These are phyloP conservation scores for Epinephelus lanceolatus DNA, from an alignment of 2,113 vertebrate genomes.

Conservation along the genomic window DNA sequence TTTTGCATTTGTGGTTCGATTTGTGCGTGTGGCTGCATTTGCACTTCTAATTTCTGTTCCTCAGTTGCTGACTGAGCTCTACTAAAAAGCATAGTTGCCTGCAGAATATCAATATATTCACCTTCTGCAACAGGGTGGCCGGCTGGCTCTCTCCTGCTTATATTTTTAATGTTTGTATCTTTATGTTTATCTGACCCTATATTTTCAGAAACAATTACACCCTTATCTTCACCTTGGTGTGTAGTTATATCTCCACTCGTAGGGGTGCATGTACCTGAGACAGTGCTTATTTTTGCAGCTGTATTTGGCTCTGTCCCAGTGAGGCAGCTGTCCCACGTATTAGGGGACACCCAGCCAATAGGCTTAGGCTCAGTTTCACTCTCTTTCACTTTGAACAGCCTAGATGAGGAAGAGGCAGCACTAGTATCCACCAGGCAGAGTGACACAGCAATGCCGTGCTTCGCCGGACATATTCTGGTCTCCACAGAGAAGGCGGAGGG, in stretches of 20 bases:
- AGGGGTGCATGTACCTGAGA: constrained; percentile 14
- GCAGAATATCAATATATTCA: constrained; percentile 89
- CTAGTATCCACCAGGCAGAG: constrained; percentile 72
- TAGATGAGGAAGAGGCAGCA: constrained; percentile 65
- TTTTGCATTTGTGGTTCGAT: constrained; percentile 36
- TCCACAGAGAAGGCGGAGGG: constrained; percentile 9
- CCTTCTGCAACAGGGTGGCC: constrained; percentile 72
- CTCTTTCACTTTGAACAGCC: constrained; percentile 82
- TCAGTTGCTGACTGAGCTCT: constrained; percentile 29
- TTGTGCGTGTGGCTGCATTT: constrained; percentile 23
- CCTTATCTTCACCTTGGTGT: constrained; percentile 34
- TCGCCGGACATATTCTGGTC: constrained; percentile 63
- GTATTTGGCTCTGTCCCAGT: constrained; percentile 35
- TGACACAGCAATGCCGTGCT: constrained; percentile 81
- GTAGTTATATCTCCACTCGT: constrained; percentile 2
- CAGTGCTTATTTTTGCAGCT: constrained; percentile 15
- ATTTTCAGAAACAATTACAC: constrained; percentile 37
- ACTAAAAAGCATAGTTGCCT: constrained; percentile 75
- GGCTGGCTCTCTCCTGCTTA: constrained; percentile 9
- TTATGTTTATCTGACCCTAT: constrained; percentile 35
- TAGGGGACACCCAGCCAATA: constrained; percentile 77
- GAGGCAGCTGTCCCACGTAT: constrained; percentile 76
- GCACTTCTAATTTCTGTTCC: constrained; percentile 43
- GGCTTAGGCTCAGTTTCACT: constrained; percentile 64
- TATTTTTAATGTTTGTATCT: constrained; percentile 34